Conservation (phyloP, 2,888 invertebrate species). For the Pyrgus malvae region DNA sequence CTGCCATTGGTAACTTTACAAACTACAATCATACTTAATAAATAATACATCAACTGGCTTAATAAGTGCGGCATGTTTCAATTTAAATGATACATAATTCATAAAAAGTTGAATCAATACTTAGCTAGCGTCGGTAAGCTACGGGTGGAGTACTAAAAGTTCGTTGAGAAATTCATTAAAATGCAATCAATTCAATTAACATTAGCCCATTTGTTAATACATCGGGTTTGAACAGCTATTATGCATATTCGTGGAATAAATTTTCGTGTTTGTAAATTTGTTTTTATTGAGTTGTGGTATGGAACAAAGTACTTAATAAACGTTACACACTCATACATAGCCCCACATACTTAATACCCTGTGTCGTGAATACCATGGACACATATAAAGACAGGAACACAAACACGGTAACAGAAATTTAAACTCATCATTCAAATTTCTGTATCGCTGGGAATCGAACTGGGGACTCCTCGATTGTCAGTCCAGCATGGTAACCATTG, state of each 20-base stretch:
- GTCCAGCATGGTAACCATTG: too few relatives aligned
- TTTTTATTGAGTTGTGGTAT: not conserved
- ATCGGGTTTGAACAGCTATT: slow-evolving; percentile 3
- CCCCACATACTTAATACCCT: too few relatives aligned
- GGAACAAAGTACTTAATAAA: too few relatives aligned
- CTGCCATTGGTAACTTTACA: not conserved
- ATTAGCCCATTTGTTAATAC: slow-evolving; percentile 26
- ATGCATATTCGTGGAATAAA: slow-evolving; percentile 22
- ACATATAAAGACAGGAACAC: too few relatives aligned
- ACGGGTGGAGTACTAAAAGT: slow-evolving; percentile 35
- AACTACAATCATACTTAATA: not conserved
- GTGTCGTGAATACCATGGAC: too few relatives aligned
- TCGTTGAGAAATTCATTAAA: slow-evolving; percentile 36
- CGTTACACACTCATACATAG: too few relatives aligned
- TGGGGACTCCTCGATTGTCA: too few relatives aligned
- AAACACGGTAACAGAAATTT: too few relatives aligned
- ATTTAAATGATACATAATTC: slow-evolving; percentile 10
- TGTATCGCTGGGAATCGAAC: too few relatives aligned
- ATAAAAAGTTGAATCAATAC: slow-evolving; percentile 16
- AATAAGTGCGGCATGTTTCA: not conserved
- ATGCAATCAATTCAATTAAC: slow-evolving; percentile 27
- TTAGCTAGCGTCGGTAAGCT: slow-evolving; percentile 2
- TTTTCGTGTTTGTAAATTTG: slow-evolving; percentile 13
- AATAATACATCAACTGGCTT: slow-evolving; percentile 3
- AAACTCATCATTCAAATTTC: too few relatives aligned